These are phyloP conservation scores for Dascillus cervinus DNA, from an alignment of 2,888 invertebrate species.

Conservation along the genomic window DNA sequence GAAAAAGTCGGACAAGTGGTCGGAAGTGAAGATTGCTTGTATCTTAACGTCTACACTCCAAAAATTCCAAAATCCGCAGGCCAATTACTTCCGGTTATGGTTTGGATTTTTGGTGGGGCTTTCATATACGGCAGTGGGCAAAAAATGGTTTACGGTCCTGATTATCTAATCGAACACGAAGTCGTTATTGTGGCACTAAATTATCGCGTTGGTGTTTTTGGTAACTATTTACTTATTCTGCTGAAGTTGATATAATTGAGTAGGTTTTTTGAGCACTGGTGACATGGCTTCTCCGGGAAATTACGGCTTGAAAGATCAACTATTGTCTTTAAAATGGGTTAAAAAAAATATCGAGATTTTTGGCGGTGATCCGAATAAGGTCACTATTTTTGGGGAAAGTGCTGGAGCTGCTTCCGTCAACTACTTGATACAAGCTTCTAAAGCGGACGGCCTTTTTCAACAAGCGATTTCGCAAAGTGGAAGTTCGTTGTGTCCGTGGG, in stretches of 20 bases:
- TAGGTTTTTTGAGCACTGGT: slow-evolving; percentile 29
- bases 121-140: slow-evolving; percentile 29
- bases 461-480: slow-evolving; percentile 34
- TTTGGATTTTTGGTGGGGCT: slow-evolving; percentile 33
- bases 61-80: slow-evolving; percentile 2
- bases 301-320: slow-evolving; percentile 29
- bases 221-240: too few species aligned
- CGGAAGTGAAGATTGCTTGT: slow-evolving; percentile 28
- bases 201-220: slow-evolving; percentile 29
- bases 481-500: slow-evolving; percentile 31
- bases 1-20: slow-evolving; percentile 7
- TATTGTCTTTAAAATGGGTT: slow-evolving; percentile 26
- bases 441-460: slow-evolving; percentile 23
- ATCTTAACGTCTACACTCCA: slow-evolving; percentile 27
- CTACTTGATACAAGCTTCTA: slow-evolving; percentile 20
- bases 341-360: slow-evolving; percentile 26
- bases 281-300: slow-evolving; percentile 29
- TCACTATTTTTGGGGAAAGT: slow-evolving; percentile 31
- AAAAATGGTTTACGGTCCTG: slow-evolving; percentile 37
- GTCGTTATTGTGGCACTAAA: slow-evolving; percentile 30
- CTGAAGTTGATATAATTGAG: too few species aligned
- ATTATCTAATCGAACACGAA: slow-evolving; percentile 27
- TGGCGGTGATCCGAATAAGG: slow-evolving; percentile 29
- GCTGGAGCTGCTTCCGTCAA: slow-evolving; percentile 30
- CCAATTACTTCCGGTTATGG: slow-evolving; percentile 28